Base-by-base conservation (phyloP, 92 coral and sea anemone genomes). In the Plumapathes pennacea region DNA sequence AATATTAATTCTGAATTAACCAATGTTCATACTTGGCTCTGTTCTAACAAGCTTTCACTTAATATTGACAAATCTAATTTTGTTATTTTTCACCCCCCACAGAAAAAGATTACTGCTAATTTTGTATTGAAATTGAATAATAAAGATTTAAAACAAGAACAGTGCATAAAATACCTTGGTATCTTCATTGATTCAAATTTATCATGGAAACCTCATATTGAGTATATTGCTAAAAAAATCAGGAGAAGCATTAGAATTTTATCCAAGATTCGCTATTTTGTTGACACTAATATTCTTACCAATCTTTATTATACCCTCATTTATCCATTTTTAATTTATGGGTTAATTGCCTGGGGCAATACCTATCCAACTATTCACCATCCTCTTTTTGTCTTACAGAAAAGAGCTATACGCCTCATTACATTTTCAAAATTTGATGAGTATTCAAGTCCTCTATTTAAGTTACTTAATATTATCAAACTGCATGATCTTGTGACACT, bases 371-470 rank as follows among this genome's bases (percentile, higher is more conserved):
- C 71, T 2, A 57, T 44, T 25, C 26, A 58, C 24, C 57, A 76
- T 29, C 77, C 83, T 29, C 17, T 76, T 11, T 32, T 65, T 54
- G 39, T 68, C 29, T 40, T 57, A 1, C 83, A 76, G 25, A 67
- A 76, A 49, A 24, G 55, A 52, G 76, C 51, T 23, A 34, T 76
- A 32, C 38, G 82, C 12, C 38, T 75, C 22, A 69, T 69, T 18
- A 43, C 58, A 9, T 71, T 59, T 52, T 22, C 73, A 12, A 32
- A 50, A 11, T 66, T 36, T 62, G 60, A 52, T 30, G 63, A 37
- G 18, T 74, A 77, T 15, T 53, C 84, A 14, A 77, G 63, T 55
- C 73, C 78, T 23, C 25, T 61, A 19, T 77, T 77, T 48, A 29
- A 5, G 9, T 17, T 24, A 13, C 67, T 56, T 11, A 32, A 23